Base-by-base conservation (phyloP, 2,888 invertebrate genomes). In the Heliconius erato region DNA sequence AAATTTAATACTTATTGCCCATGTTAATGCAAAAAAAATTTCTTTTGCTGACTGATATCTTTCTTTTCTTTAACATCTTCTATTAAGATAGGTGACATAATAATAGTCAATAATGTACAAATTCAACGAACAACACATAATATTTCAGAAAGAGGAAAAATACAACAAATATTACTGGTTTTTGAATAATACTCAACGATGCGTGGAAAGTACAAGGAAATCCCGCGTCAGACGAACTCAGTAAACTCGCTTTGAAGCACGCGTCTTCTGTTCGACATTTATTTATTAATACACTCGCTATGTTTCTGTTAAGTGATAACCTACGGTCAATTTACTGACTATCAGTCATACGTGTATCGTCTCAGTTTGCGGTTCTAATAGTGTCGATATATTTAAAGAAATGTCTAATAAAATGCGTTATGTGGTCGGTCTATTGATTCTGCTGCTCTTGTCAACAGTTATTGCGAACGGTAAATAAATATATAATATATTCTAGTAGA, bases 171-270 rank as follows among this genome's bases (percentile, higher is more conserved):
- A 72, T 40, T 7, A 40, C 44, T 80, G 7, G 82, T 82, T 80
- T 76, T 81, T 79, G 54, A 35, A 84, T 79, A 69, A 78, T 40
- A 79, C 19, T 49, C 79, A 79, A 59, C 81, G 82, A 78, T 79
- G 83, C 81, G 84, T 83, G 81, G 71, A 82, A 80, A 84, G 79
- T 80, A 85, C 77, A 85, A 85, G 84, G 83, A 85, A 85, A 84
- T 81, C 80, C 82, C 79, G 63, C 74, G 74, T 83, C 82, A 82
- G 79, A 82, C 83, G 79, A 79, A 77, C 80, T 74, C 19, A 71
- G 77, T 76, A 69, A 82, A 44, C 80, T 80, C 19, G 49, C 40
- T 54, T 11, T 3, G 63, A 74, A 81, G 63, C 83, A 83, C 81
- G 84, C 79, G 76, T 63, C 35, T 28, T 54, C 72, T 23, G 71